phyloP scores from a whole-genome alignment of 2,113 vertebrate species.

The Scomber japonicus region DNA sequence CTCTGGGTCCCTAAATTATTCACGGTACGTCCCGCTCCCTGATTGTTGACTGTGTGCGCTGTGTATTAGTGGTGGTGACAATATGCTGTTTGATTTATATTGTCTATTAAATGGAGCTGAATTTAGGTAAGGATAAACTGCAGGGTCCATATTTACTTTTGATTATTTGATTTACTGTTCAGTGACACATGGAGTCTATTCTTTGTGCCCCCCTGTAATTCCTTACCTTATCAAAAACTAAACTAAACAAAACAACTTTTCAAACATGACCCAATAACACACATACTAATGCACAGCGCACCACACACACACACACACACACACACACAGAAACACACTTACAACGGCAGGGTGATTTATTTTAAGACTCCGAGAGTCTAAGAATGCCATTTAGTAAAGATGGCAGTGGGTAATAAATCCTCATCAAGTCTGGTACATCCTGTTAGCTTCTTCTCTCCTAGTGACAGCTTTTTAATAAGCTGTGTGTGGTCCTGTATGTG shows the following conservation, averaged over 20 bases:
- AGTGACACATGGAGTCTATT: background rate
- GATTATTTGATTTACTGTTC: slow-evolving; percentile 45
- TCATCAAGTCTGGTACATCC: slow-evolving; percentile 85
- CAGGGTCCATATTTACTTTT: slow-evolving; percentile 3
- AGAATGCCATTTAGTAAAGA: slow-evolving; percentile 84
- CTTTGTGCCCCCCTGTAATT: slow-evolving; percentile 51
- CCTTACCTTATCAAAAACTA: slow-evolving; percentile 49
- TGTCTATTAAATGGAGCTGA: slow-evolving; percentile 8
- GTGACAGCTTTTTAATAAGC: slow-evolving; percentile 86
- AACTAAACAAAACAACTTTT: slow-evolving; percentile 55
- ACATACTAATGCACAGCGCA: slow-evolving; percentile 29
- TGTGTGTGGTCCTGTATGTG: slow-evolving; percentile 82
- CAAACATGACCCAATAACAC: slow-evolving; percentile 66
- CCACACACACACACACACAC: slow-evolving; percentile 18
- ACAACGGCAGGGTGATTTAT: slow-evolving; percentile 77
- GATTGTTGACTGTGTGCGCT: slow-evolving; percentile 14
- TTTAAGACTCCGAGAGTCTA: slow-evolving; percentile 77
- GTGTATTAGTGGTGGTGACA: slow-evolving; percentile 19
- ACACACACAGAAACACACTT: background rate
- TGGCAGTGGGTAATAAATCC: slow-evolving; percentile 86
- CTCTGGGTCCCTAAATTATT: slow-evolving; percentile 26
- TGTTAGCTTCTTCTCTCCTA: slow-evolving; percentile 78
- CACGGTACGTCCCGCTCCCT: slow-evolving; percentile 5
- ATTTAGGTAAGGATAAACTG: background rate
- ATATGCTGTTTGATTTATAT: slow-evolving; percentile 11